phyloP scores from a whole-genome alignment of 2,797 vertebrate species.

The Mus caroli region DNA sequence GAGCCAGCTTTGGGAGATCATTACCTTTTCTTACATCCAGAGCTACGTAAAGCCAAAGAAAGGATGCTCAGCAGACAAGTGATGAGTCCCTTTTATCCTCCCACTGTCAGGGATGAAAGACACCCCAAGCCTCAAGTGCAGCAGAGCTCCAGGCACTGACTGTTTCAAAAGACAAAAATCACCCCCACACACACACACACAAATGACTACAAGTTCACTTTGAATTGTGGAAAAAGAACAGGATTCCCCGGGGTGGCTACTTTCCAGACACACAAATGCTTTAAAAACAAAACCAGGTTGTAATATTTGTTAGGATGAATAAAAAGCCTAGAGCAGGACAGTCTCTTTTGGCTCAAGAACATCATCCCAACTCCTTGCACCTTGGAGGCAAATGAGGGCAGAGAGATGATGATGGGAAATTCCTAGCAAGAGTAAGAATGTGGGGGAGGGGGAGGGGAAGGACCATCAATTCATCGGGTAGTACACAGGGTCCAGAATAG shows the following conservation, averaged over 20 bases:
- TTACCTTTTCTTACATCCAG: neutral
- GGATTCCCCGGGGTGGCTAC: slow-evolving; percentile 2
- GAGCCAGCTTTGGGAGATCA: neutral
- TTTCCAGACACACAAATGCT: slow-evolving; percentile 38
- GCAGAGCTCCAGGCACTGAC: neutral
- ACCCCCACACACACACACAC: neutral
- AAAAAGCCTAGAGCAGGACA: slow-evolving; percentile 4
- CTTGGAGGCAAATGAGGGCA: neutral
- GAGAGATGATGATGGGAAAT: neutral
- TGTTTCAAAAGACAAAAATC: slow-evolving; percentile 65
- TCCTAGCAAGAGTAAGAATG: neutral
- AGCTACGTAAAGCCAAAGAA: neutral
- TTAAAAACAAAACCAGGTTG: slow-evolving; percentile 53
- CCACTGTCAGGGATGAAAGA: slow-evolving; percentile 45
- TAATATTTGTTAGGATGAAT: slow-evolving; percentile 18
- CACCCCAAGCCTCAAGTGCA: neutral
- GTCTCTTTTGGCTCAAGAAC: neutral
- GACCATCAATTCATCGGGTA: rapidly evolving
- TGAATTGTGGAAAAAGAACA: slow-evolving; percentile 52
- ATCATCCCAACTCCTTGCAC: neutral
- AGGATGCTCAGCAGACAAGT: neutral
- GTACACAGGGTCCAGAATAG: neutral
- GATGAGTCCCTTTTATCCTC: slow-evolving; percentile 7
- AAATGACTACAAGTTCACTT: neutral
- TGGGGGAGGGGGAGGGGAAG: neutral